These are phyloP conservation scores for Fulmarus glacialis DNA, from an alignment of 2,113 vertebrate genomes.

Conservation along the genomic window DNA sequence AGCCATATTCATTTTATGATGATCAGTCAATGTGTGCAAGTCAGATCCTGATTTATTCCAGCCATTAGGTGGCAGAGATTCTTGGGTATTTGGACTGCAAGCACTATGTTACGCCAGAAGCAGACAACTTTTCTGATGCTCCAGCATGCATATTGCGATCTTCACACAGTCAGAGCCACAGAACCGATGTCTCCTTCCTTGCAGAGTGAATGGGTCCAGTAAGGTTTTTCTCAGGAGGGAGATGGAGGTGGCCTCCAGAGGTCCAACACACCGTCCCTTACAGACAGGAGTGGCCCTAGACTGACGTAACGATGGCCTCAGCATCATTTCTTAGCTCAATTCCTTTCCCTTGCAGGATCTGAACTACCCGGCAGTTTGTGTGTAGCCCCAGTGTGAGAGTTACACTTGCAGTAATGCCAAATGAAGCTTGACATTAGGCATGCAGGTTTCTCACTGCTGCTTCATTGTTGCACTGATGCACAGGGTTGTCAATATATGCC, in stretches of 20 bases:
- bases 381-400: not conserved
- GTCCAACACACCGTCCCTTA: not conserved
- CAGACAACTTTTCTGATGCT: not conserved
- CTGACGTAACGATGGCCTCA: rapidly evolving
- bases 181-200: not conserved
- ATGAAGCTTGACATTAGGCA: not conserved
- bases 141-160: not conserved
- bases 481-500: not conserved
- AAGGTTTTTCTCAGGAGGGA: not conserved
- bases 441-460: not conserved
- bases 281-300: not conserved
- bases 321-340: not conserved
- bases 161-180: not conserved
- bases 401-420: not conserved
- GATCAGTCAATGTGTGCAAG: not conserved
- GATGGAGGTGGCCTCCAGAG: not conserved
- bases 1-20: not conserved
- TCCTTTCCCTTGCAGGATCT: not conserved
- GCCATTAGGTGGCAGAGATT: not conserved
- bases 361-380: not conserved
- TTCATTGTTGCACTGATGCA: not conserved
- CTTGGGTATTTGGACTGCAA: not conserved
- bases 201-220: not conserved
- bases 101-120: not conserved
- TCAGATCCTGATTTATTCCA: conserved; percentile 18